phyloP scores from a whole-genome alignment of 2,888 invertebrate species.

The Rhamnusium bicolor region DNA sequence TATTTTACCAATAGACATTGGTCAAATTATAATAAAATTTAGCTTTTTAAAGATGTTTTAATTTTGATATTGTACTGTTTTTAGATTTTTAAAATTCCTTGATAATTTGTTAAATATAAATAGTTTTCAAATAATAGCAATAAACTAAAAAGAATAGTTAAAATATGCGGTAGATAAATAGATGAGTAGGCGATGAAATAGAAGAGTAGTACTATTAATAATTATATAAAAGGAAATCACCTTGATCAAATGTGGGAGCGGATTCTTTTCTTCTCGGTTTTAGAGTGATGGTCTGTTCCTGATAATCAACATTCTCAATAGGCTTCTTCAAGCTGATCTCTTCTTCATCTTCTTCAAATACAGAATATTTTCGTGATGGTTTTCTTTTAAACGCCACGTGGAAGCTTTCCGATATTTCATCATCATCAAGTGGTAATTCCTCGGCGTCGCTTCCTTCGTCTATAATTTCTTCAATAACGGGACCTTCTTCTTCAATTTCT shows the following conservation, averaged over 20 bases:
- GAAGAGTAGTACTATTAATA: background rate
- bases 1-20: too few relatives aligned
- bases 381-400: constrained; percentile 71
- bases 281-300: constrained; percentile 81
- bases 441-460: constrained; percentile 76
- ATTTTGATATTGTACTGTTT: background rate
- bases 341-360: constrained; percentile 77
- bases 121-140: too few relatives aligned
- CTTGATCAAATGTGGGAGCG: constrained; percentile 79
- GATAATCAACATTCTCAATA: constrained; percentile 71
- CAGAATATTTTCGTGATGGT: constrained; percentile 74
- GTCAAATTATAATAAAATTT: too few relatives aligned
- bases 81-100: background rate
- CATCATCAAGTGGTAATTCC: constrained; percentile 74
- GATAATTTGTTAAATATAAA: too few relatives aligned
- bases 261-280: constrained; percentile 81
- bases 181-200: too few relatives aligned
- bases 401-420: constrained; percentile 74
- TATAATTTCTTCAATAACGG: constrained; percentile 78
- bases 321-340: constrained; percentile 74
- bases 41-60: constrained; percentile 1
- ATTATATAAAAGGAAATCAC: constrained; percentile 65
- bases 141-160: too few relatives aligned
- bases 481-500: constrained; percentile 78
- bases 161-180: background rate